Base-by-base conservation (phyloP, 1,140 invertebrate species). In the Zaprionus ornatus region DNA sequence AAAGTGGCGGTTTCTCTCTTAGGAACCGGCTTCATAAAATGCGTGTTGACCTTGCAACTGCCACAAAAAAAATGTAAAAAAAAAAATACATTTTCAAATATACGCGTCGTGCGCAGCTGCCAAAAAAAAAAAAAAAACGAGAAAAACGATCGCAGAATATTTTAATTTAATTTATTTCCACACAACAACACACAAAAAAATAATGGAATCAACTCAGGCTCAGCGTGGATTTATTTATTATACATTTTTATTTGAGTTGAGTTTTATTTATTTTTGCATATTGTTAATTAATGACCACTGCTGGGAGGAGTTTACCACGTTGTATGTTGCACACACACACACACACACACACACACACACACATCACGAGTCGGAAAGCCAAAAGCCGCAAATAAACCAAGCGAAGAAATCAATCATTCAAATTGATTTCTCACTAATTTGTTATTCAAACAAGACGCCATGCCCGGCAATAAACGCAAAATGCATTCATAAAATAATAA, bases 141-240 rank as follows among this genome's bases (percentile, higher is more conserved):
- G 65, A 85, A 81, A 90, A 74, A 90, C 82, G 78, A 86, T 82
- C 57, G 66, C 84, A 88, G 84, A 88, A 88, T 88, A 88, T 88
- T 88, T 88, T 88, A 88, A 67, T 71, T 88, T 90, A 88, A 88
- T 88, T 88, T 84, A 88, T 88, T 88, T 88, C 80, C 79, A 81
- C 50, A 65, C 68, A 57, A 42, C 27, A 37, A 37, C 42, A 52
- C 25, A 42, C n/a, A n/a, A n/a, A 65, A 32, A 29, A 59, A 60
- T 52, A 63, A 32, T 42, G 32, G 40, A 42, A 42, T n/a, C 40
- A 42, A 42, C 40, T 42, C 40, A 42, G n/a, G 40, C 15, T 42
- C 63, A 37, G 66, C 57, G 12, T 48, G 40, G 37, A 65, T 65
- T 57, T 65, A 64, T 72, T 72, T 50, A 55, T 42, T 74, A 62